Evolutionary conservation across 2,113 vertebrate species (phyloP).

Genomic region (Pelmatolapia mariae): DNA sequence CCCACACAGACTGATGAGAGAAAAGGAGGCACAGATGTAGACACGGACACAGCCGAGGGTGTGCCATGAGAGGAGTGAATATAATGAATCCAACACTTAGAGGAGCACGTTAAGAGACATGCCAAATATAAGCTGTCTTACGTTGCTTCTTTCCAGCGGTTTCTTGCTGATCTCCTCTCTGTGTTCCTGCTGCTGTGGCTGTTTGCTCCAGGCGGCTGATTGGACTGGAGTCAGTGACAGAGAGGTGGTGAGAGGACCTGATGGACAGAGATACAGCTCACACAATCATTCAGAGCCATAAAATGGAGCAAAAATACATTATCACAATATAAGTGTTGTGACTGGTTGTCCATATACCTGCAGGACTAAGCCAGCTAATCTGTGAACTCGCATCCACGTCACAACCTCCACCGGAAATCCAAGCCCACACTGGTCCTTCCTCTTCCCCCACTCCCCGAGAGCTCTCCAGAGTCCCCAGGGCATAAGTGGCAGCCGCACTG

Average conservation of each 20-base stretch:
- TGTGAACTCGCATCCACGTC: conserved; percentile 73
- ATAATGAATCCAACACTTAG: background rate
- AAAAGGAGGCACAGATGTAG: background rate
- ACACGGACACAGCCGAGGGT: background rate
- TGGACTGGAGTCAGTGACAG: conserved; percentile 86
- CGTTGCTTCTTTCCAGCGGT: conserved; percentile 79
- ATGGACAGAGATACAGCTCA: conserved; percentile 1
- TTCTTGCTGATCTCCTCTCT: conserved; percentile 81
- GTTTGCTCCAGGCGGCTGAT: conserved; percentile 81
- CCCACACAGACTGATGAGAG: conserved; percentile 82
- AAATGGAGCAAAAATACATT: background rate
- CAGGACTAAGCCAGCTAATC: conserved; percentile 82
- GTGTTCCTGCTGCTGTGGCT: conserved; percentile 79
- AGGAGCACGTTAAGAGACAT: background rate
- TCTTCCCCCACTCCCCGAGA: conserved; percentile 69
- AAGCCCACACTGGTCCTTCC: conserved; percentile 81
- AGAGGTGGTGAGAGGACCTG: conserved; percentile 81
- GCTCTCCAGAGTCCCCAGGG: conserved; percentile 74
- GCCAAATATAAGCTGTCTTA: background rate
- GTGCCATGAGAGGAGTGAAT: background rate
- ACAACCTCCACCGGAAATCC: conserved; percentile 89
- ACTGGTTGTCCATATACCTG: conserved; percentile 35
- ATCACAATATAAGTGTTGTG: background rate
- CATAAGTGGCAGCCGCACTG: conserved; percentile 68
- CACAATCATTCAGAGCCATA: background rate